Evolutionary conservation across 2,888 invertebrate species (phyloP).

Genomic region (Rhogogaster chlorosoma): DNA sequence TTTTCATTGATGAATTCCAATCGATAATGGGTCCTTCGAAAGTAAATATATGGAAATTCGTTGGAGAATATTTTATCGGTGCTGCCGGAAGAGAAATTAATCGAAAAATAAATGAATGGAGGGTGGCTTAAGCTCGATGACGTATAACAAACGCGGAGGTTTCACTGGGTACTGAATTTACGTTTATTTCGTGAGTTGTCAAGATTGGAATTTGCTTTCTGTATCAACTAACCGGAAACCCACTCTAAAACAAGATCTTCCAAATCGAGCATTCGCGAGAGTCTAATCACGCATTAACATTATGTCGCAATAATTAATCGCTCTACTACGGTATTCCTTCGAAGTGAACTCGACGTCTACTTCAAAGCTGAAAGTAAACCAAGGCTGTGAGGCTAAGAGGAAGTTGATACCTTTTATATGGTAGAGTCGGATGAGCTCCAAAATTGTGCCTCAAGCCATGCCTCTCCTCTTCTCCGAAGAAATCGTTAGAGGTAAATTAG

Average conservation of each 20-base stretch:
- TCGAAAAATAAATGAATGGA: slow-evolving; percentile 29
- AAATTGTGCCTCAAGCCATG: slow-evolving; percentile 35
- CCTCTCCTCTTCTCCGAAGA: slow-evolving; percentile 16
- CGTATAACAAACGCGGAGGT: slow-evolving; percentile 1
- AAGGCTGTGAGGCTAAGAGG: background rate
- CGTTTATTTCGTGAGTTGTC: background rate
- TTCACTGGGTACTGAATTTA: background rate
- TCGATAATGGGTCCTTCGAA: slow-evolving; percentile 25
- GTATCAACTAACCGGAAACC: background rate
- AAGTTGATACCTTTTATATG: slow-evolving; percentile 38
- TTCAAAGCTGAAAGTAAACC: background rate
- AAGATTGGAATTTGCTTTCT: background rate
- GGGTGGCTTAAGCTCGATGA: background rate
- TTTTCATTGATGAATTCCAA: slow-evolving; percentile 31
- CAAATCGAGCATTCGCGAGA: background rate
- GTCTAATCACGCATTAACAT: slow-evolving; percentile 1
- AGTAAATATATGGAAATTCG: slow-evolving; percentile 37
- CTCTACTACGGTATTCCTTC: background rate
- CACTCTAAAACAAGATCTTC: background rate
- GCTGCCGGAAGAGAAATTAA: background rate
- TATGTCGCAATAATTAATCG: slow-evolving; percentile 20
- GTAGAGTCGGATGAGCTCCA: slow-evolving; percentile 27
- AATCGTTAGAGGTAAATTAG: slow-evolving; percentile 45
- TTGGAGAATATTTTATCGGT: slow-evolving; percentile 28
- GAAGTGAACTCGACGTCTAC: slow-evolving; percentile 1